Conservation (phyloP, 2,113 vertebrate species). For the Tragelaphus scriptus region DNA sequence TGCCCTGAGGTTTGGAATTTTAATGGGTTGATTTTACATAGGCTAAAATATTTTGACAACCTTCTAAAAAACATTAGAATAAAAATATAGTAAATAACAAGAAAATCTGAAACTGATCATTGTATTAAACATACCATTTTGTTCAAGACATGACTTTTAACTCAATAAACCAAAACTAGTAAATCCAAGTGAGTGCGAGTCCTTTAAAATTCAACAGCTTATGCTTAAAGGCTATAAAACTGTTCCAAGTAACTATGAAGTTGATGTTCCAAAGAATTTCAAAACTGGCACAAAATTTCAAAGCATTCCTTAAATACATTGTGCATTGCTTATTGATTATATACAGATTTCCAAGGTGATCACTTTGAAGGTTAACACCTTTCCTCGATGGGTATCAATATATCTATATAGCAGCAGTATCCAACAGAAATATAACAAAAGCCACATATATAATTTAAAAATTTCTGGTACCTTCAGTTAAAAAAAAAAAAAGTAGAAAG, state of each 20-base stretch:
- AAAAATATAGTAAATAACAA: background rate
- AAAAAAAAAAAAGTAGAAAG: background rate
- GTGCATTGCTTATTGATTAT: background rate
- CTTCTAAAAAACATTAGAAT: background rate
- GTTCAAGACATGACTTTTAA: background rate
- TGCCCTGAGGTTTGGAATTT: background rate
- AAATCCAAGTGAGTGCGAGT: background rate
- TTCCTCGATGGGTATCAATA: background rate
- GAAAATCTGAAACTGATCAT: background rate
- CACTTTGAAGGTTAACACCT: background rate
- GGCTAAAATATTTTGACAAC: background rate
- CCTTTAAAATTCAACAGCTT: background rate
- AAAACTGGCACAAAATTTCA: conserved; percentile 2
- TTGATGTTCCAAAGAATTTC: background rate
- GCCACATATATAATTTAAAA: background rate
- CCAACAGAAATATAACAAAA: background rate
- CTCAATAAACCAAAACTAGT: background rate
- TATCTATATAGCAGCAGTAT: background rate
- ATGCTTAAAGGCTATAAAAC: background rate
- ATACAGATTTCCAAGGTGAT: background rate
- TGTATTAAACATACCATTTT: background rate
- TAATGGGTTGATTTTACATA: conserved; percentile 1
- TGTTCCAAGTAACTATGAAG: background rate
- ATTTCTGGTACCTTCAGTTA: background rate
- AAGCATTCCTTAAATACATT: background rate